Conservation (phyloP, 2,888 invertebrate species). For the Dryomyza anilis region DNA sequence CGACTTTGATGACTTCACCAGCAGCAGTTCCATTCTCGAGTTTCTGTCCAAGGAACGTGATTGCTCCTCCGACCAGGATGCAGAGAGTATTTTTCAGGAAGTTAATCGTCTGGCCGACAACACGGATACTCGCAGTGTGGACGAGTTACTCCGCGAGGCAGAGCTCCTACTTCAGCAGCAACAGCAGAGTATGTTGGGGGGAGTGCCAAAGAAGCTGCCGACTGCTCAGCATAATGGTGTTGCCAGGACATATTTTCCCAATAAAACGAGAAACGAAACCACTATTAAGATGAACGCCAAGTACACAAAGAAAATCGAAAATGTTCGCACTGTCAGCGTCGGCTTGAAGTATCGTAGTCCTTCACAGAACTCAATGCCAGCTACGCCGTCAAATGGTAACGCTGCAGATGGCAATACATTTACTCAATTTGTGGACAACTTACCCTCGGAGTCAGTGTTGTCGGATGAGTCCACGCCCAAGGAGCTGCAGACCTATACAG, state of each 20-base stretch:
- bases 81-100: conserved; percentile 73
- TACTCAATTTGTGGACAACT: conserved; percentile 53
- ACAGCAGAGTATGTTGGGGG: conserved; percentile 35
- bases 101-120: conserved; percentile 67
- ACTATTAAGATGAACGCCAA: conserved; percentile 48
- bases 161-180: conserved; percentile 62
- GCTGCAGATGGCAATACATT: conserved; percentile 36
- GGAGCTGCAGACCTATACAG: conserved; percentile 47
- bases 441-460: conserved; percentile 56
- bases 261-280: background rate
- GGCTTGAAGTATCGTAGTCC: background rate
- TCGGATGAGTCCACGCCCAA: conserved; percentile 58
- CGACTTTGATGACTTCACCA: conserved; percentile 53
- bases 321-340: conserved; percentile 27
- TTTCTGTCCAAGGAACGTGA: conserved; percentile 59
- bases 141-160: conserved; percentile 67
- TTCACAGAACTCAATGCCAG: conserved; percentile 22
- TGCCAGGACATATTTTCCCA: background rate
- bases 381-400: conserved; percentile 18
- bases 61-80: conserved; percentile 59
- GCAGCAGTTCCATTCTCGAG: conserved; percentile 58
- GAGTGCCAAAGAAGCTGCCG: conserved; percentile 17
- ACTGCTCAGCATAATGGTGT: conserved; percentile 15
- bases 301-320: conserved; percentile 46
- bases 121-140: conserved; percentile 64